These are phyloP conservation scores for Xestia sexstrigata DNA, from an alignment of 2,888 invertebrate species.

Conservation along the genomic window DNA sequence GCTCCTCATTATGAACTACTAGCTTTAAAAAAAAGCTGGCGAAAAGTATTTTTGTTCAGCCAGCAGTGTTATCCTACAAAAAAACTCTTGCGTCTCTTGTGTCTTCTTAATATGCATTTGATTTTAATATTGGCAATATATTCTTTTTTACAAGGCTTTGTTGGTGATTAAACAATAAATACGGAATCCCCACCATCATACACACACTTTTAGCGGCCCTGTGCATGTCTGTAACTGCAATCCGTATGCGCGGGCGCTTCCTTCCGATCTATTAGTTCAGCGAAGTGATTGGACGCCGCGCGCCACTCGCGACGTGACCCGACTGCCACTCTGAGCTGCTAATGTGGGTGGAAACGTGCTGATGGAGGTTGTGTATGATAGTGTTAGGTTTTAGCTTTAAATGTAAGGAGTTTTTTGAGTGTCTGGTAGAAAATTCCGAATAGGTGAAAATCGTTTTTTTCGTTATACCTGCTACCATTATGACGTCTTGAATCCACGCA, in stretches of 20 bases:
- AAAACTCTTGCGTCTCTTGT: background rate
- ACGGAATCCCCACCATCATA: slow-evolving; percentile 33
- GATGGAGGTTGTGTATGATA: slow-evolving; percentile 17
- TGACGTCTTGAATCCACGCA: background rate
- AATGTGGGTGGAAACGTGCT: slow-evolving; percentile 31
- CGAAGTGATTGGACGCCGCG: slow-evolving; percentile 85
- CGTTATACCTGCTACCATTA: background rate
- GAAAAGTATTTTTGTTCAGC: background rate
- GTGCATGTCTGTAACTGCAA: slow-evolving; percentile 69
- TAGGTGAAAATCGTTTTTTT: background rate
- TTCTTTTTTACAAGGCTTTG: background rate
- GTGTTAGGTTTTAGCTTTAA: slow-evolving; percentile 13
- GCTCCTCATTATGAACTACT: background rate
- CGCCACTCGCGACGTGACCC: slow-evolving; percentile 81
- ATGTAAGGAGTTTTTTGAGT: background rate
- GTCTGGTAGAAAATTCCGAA: background rate
- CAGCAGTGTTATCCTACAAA: background rate
- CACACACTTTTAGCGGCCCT: background rate
- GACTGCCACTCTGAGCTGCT: slow-evolving; percentile 72
- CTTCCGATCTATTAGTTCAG: slow-evolving; percentile 87
- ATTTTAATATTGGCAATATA: background rate
- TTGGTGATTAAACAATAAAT: background rate
- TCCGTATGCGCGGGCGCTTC: slow-evolving; percentile 83
- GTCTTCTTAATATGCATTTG: background rate
- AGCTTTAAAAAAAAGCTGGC: background rate